These are phyloP conservation scores for Euleptes europaea DNA, from an alignment of 2,113 vertebrate genomes.

Conservation along the genomic window DNA sequence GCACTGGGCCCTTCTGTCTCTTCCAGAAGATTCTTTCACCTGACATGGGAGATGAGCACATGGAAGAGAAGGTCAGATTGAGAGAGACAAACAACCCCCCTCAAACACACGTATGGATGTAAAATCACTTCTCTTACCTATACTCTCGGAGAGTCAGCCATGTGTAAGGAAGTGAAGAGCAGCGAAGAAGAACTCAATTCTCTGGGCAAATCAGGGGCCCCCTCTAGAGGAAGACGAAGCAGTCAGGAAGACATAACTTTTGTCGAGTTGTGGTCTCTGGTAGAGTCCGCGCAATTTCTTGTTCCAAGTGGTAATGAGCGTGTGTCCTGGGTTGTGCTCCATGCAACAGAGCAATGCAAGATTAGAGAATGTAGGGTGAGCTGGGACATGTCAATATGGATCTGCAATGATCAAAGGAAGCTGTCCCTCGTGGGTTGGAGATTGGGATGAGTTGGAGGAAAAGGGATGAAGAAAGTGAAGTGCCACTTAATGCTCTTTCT, in stretches of 20 bases:
- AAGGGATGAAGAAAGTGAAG: slow-evolving; percentile 58
- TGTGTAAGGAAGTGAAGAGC: slow-evolving; percentile 7
- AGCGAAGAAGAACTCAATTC: slow-evolving; percentile 13
- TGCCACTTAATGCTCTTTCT: slow-evolving; percentile 68
- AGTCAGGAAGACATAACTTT: slow-evolving; percentile 63
- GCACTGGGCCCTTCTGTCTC: neutral
- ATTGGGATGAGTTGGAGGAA: slow-evolving; percentile 63
- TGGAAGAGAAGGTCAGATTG: slow-evolving; percentile 11
- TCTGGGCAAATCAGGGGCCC: slow-evolving; percentile 49
- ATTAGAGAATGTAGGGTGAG: slow-evolving; percentile 69
- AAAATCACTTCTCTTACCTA: slow-evolving; percentile 13
- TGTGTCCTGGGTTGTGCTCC: slow-evolving; percentile 58
- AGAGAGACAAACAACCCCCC: neutral
- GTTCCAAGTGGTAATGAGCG: slow-evolving; percentile 51
- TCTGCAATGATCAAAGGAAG: slow-evolving; percentile 70
- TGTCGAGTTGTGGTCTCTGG: slow-evolving; percentile 58
- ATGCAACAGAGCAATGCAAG: slow-evolving; percentile 56
- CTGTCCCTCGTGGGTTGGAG: slow-evolving; percentile 64
- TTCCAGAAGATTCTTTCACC: neutral
- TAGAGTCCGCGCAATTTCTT: slow-evolving; percentile 51
- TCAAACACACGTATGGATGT: too few relatives aligned
- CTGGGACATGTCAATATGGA: slow-evolving; percentile 72
- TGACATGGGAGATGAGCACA: slow-evolving; percentile 6
- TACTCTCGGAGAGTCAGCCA: slow-evolving; percentile 13
- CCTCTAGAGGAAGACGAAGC: slow-evolving; percentile 47